phyloP scores from a whole-genome alignment of 2,888 invertebrate genomes.

The Cerceris ruficornis region DNA sequence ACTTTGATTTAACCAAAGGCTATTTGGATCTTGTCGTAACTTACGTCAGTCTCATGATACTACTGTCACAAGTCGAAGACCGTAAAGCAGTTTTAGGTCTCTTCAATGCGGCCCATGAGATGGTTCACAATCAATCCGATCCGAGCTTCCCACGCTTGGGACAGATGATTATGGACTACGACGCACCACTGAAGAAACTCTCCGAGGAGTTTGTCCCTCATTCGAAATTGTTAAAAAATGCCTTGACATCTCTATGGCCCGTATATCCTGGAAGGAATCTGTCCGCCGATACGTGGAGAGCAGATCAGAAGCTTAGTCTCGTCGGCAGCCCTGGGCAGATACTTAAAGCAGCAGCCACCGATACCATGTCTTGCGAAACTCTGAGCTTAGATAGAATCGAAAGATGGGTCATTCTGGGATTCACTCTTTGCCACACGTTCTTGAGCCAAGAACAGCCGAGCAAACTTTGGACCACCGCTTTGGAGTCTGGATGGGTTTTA shows the following conservation, averaged over 20 bases:
- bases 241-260: conserved; percentile 92
- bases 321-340: conserved; percentile 97
- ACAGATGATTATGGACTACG: conserved; percentile 99
- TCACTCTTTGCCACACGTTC: conserved; percentile 94
- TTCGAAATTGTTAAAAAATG: conserved; percentile 92
- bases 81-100: conserved; percentile 97
- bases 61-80: conserved; percentile 98
- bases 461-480: conserved; percentile 94
- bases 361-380: conserved; percentile 98
- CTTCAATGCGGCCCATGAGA: conserved; percentile 98
- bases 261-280: conserved; percentile 95
- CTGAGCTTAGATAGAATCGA: conserved; percentile 97
- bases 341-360: conserved; percentile 96
- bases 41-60: conserved; percentile 97
- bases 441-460: conserved; percentile 91
- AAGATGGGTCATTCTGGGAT: conserved; percentile 98
- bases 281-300: conserved; percentile 96
- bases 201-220: conserved; percentile 99
- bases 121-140: conserved; percentile 95
- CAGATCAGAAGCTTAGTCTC: conserved; percentile 95
- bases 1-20: conserved; percentile 97
- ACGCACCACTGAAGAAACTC: conserved; percentile 96
- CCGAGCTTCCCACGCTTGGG: conserved; percentile 97
- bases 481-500: conserved; percentile 97
- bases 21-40: conserved; percentile 97